phyloP scores from a whole-genome alignment of 2,797 vertebrate genomes.

The Trematomus bernacchii region DNA sequence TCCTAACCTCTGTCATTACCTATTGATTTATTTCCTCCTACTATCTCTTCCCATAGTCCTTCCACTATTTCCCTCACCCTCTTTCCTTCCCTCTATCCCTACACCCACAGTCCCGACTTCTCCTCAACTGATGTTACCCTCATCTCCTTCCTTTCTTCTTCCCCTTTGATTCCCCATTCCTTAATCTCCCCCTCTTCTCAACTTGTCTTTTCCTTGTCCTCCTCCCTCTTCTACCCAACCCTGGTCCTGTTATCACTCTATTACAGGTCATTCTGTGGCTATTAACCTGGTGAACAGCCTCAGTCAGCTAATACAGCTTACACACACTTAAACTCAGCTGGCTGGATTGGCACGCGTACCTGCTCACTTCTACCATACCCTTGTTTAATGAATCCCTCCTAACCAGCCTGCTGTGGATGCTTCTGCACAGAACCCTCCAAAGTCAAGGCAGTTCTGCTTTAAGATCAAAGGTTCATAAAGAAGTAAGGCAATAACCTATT shows the following conservation, averaged over 20 bases:
- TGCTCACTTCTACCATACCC: constrained; percentile 6
- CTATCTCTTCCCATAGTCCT: neutral
- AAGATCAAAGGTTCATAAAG: neutral
- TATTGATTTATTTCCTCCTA: constrained; percentile 25
- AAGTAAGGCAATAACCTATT: neutral
- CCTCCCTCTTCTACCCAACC: neutral
- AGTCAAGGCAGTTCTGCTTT: neutral
- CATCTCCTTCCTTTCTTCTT: constrained; percentile 22
- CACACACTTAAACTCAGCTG: constrained; percentile 53
- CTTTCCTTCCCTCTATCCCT: constrained; percentile 4
- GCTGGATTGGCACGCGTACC: constrained; percentile 37
- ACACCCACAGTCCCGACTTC: constrained; percentile 25
- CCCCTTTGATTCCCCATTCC: constrained; percentile 36
- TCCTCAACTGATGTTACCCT: constrained; percentile 1
- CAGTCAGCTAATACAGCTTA: constrained; percentile 56
- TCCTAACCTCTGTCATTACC: constrained; percentile 24
- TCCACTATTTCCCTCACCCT: neutral
- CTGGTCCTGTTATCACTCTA: constrained; percentile 57
- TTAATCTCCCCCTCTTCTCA: constrained; percentile 41
- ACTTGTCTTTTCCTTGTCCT: neutral
- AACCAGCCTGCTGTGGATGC: constrained; percentile 15
- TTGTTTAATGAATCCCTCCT: constrained; percentile 17
- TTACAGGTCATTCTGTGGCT: constrained; percentile 63
- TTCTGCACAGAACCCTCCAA: neutral
- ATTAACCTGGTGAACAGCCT: constrained; percentile 64